Conservation (phyloP, 2,797 vertebrate genomes). For the Bucorvus abyssinicus region DNA sequence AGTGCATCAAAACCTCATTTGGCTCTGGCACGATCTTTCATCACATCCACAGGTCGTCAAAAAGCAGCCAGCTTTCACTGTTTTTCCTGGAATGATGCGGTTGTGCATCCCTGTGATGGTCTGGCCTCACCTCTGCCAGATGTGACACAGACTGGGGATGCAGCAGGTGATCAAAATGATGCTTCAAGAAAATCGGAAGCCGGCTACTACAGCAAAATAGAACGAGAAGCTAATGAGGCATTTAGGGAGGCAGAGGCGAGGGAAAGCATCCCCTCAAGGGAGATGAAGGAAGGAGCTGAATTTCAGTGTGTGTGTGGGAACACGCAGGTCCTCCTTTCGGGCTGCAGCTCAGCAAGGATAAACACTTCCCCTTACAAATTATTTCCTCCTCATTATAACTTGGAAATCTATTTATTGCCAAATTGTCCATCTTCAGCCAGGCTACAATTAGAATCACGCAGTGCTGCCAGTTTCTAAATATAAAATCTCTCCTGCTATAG, state of each 20-base stretch:
- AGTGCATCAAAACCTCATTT: neutral
- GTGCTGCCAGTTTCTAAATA: neutral
- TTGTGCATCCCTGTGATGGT: neutral
- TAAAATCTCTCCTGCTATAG: neutral
- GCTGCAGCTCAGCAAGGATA: neutral
- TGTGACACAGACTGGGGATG: neutral
- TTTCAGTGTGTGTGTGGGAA: neutral
- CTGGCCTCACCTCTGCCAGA: neutral
- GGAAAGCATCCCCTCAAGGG: neutral
- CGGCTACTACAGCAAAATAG: neutral
- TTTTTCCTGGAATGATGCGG: neutral
- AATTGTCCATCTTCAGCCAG: neutral
- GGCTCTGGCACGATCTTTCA: neutral
- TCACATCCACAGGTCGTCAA: neutral
- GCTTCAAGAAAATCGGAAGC: neutral
- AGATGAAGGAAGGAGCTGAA: neutral
- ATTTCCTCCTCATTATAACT: neutral
- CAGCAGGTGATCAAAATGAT: neutral
- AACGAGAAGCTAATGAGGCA: neutral
- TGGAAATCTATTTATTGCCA: neutral
- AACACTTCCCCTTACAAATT: neutral
- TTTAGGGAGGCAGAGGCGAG: neutral
- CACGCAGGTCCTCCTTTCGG: neutral
- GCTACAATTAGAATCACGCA: neutral
- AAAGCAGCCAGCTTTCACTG: neutral